phyloP scores from a whole-genome alignment of 2,113 vertebrate genomes.

The Toxotes jaculatrix region DNA sequence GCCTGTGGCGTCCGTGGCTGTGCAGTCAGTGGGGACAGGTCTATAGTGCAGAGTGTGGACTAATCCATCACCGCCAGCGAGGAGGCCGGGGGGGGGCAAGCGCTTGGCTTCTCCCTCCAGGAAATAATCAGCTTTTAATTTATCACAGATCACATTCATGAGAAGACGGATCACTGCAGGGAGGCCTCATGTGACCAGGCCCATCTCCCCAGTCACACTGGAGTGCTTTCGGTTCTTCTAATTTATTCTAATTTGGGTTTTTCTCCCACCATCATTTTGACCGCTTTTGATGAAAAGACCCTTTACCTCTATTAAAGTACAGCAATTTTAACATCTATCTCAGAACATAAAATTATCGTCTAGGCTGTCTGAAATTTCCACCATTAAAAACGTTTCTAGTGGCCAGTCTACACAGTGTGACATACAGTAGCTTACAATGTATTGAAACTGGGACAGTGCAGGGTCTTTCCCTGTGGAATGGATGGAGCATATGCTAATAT shows the following conservation, averaged over 20 bases:
- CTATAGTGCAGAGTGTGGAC: constrained; percentile 58
- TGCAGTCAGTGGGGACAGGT: constrained; percentile 73
- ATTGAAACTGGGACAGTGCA: constrained; percentile 45
- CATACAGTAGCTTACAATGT: background rate
- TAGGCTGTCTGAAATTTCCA: constrained; percentile 6
- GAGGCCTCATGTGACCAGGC: constrained; percentile 60
- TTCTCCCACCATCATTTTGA: constrained; percentile 52
- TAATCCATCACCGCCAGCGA: constrained; percentile 81
- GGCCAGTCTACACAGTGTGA: background rate
- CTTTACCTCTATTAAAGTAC: constrained; percentile 26
- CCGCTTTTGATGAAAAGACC: constrained; percentile 28
- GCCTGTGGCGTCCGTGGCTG: constrained; percentile 53
- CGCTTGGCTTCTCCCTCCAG: constrained; percentile 72
- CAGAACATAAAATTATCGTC: constrained; percentile 11
- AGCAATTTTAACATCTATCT: constrained; percentile 16
- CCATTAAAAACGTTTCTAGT: constrained; percentile 10
- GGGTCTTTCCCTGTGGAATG: constrained; percentile 39
- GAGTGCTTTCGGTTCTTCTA: constrained; percentile 44
- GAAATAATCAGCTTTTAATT: constrained; percentile 87
- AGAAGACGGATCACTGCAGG: constrained; percentile 76
- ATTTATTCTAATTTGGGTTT: constrained; percentile 69
- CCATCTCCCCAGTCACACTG: constrained; percentile 60
- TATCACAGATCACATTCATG: constrained; percentile 77
- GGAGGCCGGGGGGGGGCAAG: constrained; percentile 51
- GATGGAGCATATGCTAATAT: constrained; percentile 52